These are phyloP conservation scores for Neoaliturus tenellus DNA, from an alignment of 2,888 invertebrate genomes.

Conservation along the genomic window DNA sequence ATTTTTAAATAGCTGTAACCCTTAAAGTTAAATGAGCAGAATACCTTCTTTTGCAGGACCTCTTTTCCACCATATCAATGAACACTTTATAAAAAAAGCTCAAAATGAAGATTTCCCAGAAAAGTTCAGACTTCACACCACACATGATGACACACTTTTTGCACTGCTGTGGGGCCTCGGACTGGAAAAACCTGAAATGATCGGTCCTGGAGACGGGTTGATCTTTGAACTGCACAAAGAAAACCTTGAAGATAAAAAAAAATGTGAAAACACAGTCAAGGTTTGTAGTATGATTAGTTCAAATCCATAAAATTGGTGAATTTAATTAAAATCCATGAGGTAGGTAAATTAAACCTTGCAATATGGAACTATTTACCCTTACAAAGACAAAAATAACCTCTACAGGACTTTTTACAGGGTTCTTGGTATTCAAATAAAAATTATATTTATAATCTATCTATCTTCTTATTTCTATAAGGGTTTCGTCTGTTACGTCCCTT, in stretches of 20 bases:
- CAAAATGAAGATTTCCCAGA: not conserved
- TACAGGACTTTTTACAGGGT: too few species aligned
- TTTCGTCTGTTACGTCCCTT: too few species aligned
- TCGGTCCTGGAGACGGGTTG: conserved; percentile 15
- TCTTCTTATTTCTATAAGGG: too few species aligned
- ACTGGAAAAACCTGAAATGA: not conserved
- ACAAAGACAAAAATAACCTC: too few species aligned
- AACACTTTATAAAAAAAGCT: not conserved
- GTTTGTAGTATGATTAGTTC: not conserved
- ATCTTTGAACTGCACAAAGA: conserved; percentile 31
- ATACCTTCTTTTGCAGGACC: conserved; percentile 3
- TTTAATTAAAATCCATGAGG: too few species aligned
- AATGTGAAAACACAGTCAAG: conserved; percentile 2
- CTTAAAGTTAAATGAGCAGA: too few species aligned
- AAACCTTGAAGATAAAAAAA: not conserved
- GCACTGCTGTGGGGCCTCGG: conserved; percentile 2
- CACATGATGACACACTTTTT: conserved; percentile 17
- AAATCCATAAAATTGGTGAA: too few species aligned
- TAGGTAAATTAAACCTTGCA: too few species aligned
- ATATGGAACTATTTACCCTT: too few species aligned
- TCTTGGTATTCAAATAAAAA: too few species aligned
- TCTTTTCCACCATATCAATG: not conserved
- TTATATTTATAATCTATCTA: too few species aligned
- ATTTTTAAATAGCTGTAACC: too few species aligned
- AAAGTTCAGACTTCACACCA: conserved; percentile 13